Percentiles rank a stretch among this genome's conserved stretches.
Conservation (phyloP, 2,113 vertebrate genomes). For the Atrichornis clamosus region DNA sequence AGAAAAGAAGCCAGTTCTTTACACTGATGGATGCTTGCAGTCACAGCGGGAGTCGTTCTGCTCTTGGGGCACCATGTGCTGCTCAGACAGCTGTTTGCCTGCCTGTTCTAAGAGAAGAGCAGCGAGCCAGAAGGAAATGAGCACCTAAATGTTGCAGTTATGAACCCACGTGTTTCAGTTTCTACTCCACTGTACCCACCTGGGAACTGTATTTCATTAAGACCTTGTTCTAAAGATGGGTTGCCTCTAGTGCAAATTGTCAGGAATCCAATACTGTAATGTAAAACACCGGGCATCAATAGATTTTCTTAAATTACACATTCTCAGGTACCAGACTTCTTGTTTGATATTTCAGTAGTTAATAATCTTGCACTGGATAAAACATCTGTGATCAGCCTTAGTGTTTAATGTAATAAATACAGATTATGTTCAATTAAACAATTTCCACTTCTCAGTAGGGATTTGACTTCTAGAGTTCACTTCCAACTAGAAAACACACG, state of each 20-base stretch:
- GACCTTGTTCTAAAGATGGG: neutral
- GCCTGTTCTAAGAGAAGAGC: neutral
- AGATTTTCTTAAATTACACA: neutral
- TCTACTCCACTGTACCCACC: neutral
- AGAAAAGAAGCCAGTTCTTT: neutral
- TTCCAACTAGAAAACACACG: neutral
- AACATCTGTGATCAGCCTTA: neutral
- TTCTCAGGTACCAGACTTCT: neutral
- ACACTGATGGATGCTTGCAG: fast-evolving
- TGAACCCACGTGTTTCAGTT: neutral
- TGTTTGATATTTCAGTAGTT: neutral
- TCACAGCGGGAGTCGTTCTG: neutral
- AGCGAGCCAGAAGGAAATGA: neutral
- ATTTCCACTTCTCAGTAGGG: neutral
- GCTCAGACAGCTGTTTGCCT: neutral
- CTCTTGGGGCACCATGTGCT: neutral
- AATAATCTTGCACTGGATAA: neutral
- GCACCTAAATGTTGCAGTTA: neutral
- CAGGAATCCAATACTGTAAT: neutral
- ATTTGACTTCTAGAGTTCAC: neutral
- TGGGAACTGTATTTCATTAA: neutral
- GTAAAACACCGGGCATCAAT: neutral
- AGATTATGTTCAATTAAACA: neutral
- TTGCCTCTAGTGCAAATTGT: neutral
- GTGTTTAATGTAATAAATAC: neutral